Percentiles rank a stretch among this genome's conserved stretches.
Conservation (phyloP, 2,888 invertebrate species). For the Agriopis leucophaearia region DNA sequence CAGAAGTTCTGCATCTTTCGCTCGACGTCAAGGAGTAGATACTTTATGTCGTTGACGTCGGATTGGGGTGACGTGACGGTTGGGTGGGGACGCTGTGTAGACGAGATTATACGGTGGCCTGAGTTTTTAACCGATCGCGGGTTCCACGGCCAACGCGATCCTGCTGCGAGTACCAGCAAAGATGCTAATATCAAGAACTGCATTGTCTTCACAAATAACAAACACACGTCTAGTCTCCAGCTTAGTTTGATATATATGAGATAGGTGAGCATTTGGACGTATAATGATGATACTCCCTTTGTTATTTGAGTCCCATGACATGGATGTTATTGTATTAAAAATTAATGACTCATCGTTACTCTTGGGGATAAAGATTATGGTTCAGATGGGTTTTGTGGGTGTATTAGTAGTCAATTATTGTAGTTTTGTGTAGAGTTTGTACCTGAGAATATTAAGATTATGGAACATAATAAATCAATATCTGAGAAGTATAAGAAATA, state of each 20-base stretch:
- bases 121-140: not conserved
- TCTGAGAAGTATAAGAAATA: no score
- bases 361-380: not conserved
- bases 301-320: not conserved
- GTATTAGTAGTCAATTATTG: no score
- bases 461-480: no score
- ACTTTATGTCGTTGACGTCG: constrained; percentile 15
- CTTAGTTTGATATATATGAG: no score
- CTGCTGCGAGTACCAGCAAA: not conserved
- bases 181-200: no score
- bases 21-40: not conserved
- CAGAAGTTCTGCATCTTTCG: constrained; percentile 16
- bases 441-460: no score
- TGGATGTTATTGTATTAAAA: not conserved
- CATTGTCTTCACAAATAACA: no score
- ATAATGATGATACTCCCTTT: not conserved
- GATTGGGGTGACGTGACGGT: not conserved
- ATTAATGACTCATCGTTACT: not conserved
- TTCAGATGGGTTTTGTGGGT: not conserved
- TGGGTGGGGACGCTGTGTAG: no score
- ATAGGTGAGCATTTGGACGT: not conserved
- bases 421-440: no score
- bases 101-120: not conserved
- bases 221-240: no score
- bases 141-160: not conserved